Evolutionary conservation across 2,888 invertebrate species (phyloP), one percentile per base, ranked within the genome.

Genomic region (Callyntrura sp.): DNA sequence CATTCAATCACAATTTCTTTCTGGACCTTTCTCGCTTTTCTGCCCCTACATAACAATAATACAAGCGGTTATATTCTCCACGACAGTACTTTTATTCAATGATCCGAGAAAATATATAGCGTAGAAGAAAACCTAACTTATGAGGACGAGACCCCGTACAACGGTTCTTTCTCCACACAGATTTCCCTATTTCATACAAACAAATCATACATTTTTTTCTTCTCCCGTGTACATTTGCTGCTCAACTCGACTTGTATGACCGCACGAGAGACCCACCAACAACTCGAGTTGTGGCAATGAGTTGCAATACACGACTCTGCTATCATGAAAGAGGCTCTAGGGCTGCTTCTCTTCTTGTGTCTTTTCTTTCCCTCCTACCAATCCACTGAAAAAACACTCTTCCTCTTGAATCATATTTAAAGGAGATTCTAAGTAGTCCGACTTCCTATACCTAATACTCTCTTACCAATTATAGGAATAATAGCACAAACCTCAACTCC

Each of bases 91-190:
- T 35, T 35, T 35, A 35, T 35, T 35, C 35, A 35, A 35, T 35
- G 35, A 35, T 35, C 35, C 35, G 35, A 35, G 35, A 35, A 35
- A 35, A 35, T 35, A 35, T 35, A 35, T 35, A 35, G 35, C 35
- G 35, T 35, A 35, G 14, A 51, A 51, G 14, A 51, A 45, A 62
- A 6, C 25, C 28, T 9, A 28, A 28, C n/a, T 28, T 62, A 12
- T 28, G 28, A 73, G 20, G 20, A 48, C 0, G 51, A 76, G 81
- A 60, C 81, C 60, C 43, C 43, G 81, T 60, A 81, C 81, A 81
- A 81, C 60, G 81, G 81, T 81, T 81, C 81, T 81, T 81, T 35
- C 6, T 35, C 6, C 6, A 2, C 35, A 51, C 78, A 8, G 79
- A 57, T 57, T 79, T 79, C 23, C 79, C 35, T 51, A 55, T 78